phyloP scores from a whole-genome alignment of 2,888 invertebrate genomes.

The Magallana nippona region DNA sequence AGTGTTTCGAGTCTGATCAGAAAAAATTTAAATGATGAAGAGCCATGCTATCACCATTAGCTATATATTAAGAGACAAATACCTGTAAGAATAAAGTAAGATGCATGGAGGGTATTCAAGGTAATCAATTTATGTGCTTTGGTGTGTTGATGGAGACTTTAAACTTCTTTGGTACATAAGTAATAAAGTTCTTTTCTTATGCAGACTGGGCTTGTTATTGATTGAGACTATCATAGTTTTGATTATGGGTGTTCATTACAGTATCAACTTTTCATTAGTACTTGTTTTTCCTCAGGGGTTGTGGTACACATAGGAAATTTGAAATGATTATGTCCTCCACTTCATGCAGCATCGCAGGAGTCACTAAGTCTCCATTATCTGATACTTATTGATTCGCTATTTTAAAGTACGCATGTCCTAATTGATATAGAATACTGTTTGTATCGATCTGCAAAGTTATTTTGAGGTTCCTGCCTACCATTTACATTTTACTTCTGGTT shows the following conservation, averaged over 20 bases:
- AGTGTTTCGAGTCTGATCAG: no score
- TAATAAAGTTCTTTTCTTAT: background rate
- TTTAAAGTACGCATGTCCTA: conserved; percentile 27
- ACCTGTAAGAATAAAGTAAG: no score
- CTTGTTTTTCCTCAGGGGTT: conserved; percentile 6
- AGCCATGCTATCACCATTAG: no score
- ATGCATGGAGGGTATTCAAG: no score
- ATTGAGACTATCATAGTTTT: background rate
- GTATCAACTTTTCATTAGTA: conserved; percentile 1
- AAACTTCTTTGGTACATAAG: background rate
- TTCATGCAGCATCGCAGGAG: background rate
- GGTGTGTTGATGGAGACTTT: background rate
- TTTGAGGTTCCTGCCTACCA: background rate
- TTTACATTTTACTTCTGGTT: background rate
- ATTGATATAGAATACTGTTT: conserved; percentile 19
- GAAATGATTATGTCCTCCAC: background rate
- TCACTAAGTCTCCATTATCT: background rate
- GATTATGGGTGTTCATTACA: background rate
- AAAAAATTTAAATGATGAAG: no score
- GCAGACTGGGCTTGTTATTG: background rate
- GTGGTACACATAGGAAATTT: conserved; percentile 22
- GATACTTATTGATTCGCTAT: background rate
- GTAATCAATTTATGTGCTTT: no score
- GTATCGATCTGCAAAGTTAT: conserved; percentile 3
- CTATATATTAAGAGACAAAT: no score